A percentile compares a stretch with the other conserved stretches of the same genome.
Evolutionary conservation across 2,888 invertebrate species (phyloP).

Genomic region (Ormyrus thymus): DNA sequence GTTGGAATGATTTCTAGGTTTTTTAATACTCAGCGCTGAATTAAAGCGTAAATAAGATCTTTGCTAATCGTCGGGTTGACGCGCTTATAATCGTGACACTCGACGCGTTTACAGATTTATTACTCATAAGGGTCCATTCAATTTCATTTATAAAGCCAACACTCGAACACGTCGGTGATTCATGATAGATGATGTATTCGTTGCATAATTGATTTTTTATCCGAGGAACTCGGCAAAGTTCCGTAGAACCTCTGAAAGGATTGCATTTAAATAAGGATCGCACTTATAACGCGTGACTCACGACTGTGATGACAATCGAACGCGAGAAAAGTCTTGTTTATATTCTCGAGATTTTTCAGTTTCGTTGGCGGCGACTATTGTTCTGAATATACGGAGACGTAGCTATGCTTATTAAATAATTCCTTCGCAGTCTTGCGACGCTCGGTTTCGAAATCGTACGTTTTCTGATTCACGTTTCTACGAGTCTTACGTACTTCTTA

Average conservation of each 20-base stretch:
- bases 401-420: no score
- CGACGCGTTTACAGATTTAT: not conserved
- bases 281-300: constrained; percentile 19
- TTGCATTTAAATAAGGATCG: constrained; percentile 14
- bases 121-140: not conserved
- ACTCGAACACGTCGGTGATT: constrained; percentile 11
- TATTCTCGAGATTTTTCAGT: constrained; percentile 8
- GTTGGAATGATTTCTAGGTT: no score
- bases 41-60: no score
- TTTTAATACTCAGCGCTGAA: no score
- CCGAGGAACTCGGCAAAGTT: not conserved
- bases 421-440: no score
- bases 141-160: not conserved
- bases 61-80: no score
- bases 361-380: not conserved
- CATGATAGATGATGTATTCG: not conserved
- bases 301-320: not conserved
- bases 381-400: not conserved
- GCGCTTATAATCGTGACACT: no score
- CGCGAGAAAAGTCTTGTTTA: constrained; percentile 3
- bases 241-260: not conserved
- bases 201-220: constrained; percentile 3
- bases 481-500: no score
- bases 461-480: no score
- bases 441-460: no score